phyloP scores from a whole-genome alignment of 2,888 invertebrate species.

The Elmis aenea region DNA sequence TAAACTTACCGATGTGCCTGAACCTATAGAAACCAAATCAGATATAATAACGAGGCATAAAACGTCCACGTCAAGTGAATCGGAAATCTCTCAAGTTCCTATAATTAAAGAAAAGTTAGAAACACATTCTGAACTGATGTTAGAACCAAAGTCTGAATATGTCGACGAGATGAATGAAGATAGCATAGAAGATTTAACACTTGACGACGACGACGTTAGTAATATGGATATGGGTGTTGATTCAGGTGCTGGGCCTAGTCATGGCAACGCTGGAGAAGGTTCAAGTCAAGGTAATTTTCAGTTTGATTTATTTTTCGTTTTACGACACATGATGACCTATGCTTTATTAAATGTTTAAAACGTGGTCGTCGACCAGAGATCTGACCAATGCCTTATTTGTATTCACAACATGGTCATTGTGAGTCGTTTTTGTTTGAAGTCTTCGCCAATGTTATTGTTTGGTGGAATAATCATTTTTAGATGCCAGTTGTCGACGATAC shows the following conservation, averaged over 20 bases:
- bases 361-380: too few relatives aligned
- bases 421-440: too few relatives aligned
- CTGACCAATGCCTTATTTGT: too few relatives aligned
- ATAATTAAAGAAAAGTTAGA: constrained; percentile 53
- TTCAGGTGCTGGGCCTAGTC: constrained; percentile 63
- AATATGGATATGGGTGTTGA: constrained; percentile 69
- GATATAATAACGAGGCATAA: constrained; percentile 47
- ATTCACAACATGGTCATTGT: too few relatives aligned
- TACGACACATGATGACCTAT: too few relatives aligned
- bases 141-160: constrained; percentile 73
- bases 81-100: constrained; percentile 45
- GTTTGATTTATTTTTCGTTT: too few relatives aligned
- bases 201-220: constrained; percentile 73
- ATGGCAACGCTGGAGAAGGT: constrained; percentile 63
- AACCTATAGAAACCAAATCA: constrained; percentile 40
- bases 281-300: constrained; percentile 63
- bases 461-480: constrained; percentile 36
- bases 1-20: constrained; percentile 46
- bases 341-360: too few relatives aligned
- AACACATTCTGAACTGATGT: constrained; percentile 52
- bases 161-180: constrained; percentile 63
- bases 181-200: constrained; percentile 78
- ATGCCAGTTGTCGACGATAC: constrained; percentile 24
- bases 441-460: too few relatives aligned
- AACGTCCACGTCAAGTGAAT: constrained; percentile 28